These are phyloP conservation scores for Pangasianodon hypophthalmus DNA, from an alignment of 2,113 vertebrate species.

Conservation along the genomic window DNA sequence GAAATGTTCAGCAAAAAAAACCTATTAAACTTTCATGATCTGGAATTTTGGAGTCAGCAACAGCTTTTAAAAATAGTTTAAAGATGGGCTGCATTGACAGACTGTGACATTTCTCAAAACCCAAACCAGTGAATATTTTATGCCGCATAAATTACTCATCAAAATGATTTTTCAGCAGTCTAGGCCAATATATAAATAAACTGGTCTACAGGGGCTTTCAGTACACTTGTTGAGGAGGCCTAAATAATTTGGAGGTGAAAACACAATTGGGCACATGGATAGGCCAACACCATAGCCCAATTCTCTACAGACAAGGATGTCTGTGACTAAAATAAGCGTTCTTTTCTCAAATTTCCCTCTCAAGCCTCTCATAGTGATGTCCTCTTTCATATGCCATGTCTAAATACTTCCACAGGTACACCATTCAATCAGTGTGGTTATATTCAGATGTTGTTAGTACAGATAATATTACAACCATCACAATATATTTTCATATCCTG, in stretches of 20 bases:
- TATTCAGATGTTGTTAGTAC: constrained; percentile 54
- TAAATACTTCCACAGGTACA: constrained; percentile 20
- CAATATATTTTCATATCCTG: constrained; percentile 8
- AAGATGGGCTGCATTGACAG: constrained; percentile 33
- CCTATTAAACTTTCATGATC: constrained; percentile 28
- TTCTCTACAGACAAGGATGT: not conserved
- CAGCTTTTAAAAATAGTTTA: constrained; percentile 40
- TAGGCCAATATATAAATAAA: constrained; percentile 36
- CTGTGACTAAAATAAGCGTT: constrained; percentile 40
- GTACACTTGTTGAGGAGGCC: constrained; percentile 4
- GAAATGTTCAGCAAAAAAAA: constrained; percentile 18
- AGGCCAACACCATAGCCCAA: constrained; percentile 4
- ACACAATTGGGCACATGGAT: constrained; percentile 5
- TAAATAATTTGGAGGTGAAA: constrained; percentile 40
- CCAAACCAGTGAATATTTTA: constrained; percentile 44
- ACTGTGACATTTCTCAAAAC: constrained; percentile 36
- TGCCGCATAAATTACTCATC: constrained; percentile 46
- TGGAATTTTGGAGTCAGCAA: constrained; percentile 29
- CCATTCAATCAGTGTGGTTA: constrained; percentile 3
- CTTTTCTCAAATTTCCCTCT: constrained; percentile 5
- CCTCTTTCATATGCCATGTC: constrained; percentile 18
- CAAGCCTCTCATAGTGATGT: constrained; percentile 2
- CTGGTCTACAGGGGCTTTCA: not conserved
- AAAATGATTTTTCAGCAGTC: constrained; percentile 40
- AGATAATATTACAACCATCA: not conserved